Base-by-base conservation (phyloP, 2,797 vertebrate genomes). In the Stomatorhinus walkeri region DNA sequence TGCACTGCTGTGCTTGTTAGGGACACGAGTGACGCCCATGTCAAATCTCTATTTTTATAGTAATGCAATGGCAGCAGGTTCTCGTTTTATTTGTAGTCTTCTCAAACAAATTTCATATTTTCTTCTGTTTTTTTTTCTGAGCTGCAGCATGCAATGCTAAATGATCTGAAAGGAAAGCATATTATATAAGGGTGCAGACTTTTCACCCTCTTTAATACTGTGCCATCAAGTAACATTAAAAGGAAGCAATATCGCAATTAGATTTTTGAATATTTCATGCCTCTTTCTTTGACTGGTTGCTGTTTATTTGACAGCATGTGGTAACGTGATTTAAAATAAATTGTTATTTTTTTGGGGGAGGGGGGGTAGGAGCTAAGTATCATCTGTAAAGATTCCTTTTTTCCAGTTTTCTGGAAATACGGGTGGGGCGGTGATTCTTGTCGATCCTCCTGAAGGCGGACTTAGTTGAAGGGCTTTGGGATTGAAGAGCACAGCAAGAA, bases 1-100 rank as follows among this genome's bases (percentile, higher is more conserved):
- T 40, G 28, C 85, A 40, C 85, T 3, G 85, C 85, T 56, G 24
- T 10, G 85, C 85, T 56, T 59, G 85, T 87, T 59, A 87, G 85
- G 43, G 52, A 59, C 32, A 51, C 32, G 36, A 52, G 32, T 19
- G 49, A 87, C 14, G 52, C 16, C 24, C 24, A 12, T 52, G 84
- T 85, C 84, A 85, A 85, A 54, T 56, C 28, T 56, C 52, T 87
- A 59, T 87, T 87, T 87, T 87, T 87, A 87, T 40, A 56, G 52
- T 43, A 40, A 87, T 56, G 49, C 32, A 16, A 59, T 32, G 7
- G 85, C 52, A 36, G 85, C n/a, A 87, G 85, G 14, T 87, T 40
- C 85, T n/a, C 1, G 6, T 22, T 19, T 59, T 56, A 16, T 22
- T 40, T 43, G 16, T 16, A 87, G 85, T 36, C 52, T 32, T 8